Evolutionary conservation across 2,113 vertebrate genomes (phyloP).

Genomic region (Ellobius talpinus): DNA sequence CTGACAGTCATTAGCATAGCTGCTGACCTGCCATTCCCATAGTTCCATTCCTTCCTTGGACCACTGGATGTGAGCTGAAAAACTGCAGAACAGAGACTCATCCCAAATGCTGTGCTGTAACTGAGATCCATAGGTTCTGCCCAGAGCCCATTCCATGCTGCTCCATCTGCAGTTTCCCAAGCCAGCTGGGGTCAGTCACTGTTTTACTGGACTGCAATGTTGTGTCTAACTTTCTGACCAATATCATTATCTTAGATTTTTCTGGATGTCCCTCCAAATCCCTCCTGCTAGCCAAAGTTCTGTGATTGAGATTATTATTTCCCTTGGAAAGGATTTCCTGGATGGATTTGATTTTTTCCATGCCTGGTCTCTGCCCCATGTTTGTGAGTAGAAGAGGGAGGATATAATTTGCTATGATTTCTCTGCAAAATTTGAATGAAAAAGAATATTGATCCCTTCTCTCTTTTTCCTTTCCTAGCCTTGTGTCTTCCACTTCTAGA

Average conservation of each 20-base stretch:
- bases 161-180: too few species aligned
- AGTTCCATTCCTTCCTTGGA: neutral
- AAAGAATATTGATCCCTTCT: neutral
- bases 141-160: too few species aligned
- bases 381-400: constrained; percentile 38
- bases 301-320: constrained; percentile 64
- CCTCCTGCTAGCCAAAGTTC: constrained; percentile 60
- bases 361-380: constrained; percentile 15
- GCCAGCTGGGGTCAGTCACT: neutral
- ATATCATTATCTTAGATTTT: constrained; percentile 67
- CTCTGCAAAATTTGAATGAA: constrained; percentile 48
- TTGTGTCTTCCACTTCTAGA: neutral
- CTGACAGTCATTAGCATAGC: neutral
- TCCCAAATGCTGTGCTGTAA: neutral
- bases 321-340: constrained; percentile 61
- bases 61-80: neutral
- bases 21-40: too few species aligned
- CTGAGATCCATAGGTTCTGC: neutral
- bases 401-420: constrained; percentile 6
- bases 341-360: constrained; percentile 47
- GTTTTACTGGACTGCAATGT: constrained; percentile 18
- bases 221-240: constrained; percentile 70
- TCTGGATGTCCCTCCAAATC: constrained; percentile 78
- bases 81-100: neutral
- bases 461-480: neutral